Conservation (phyloP, 2,113 vertebrate genomes). For the Epinephelus fuscoguttatus region DNA sequence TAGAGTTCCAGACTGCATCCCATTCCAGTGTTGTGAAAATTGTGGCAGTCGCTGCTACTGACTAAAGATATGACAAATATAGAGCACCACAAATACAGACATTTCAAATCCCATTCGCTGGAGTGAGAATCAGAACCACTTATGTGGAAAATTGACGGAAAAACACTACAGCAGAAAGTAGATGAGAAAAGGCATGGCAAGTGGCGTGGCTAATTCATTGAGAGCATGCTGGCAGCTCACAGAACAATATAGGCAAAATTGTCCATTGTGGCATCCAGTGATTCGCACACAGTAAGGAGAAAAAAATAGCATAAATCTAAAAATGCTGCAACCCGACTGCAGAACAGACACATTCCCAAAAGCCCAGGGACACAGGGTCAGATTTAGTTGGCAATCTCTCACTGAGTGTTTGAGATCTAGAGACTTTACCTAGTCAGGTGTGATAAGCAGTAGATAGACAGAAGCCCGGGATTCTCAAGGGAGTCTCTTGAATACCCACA, state of each 20-base stretch:
- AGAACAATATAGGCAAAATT: constrained; percentile 56
- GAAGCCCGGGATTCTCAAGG: constrained; percentile 61
- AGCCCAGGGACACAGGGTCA: constrained; percentile 55
- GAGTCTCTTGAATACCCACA: constrained; percentile 72
- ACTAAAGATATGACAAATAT: constrained; percentile 67
- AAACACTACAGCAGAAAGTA: constrained; percentile 74
- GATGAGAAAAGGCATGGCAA: constrained; percentile 70
- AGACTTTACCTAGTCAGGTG: constrained; percentile 76
- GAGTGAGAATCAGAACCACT: constrained; percentile 67
- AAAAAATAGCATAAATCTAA: constrained; percentile 6
- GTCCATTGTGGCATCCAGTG: constrained; percentile 43
- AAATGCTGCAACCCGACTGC: constrained; percentile 18
- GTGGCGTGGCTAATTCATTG: constrained; percentile 76
- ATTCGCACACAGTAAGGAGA: constrained; percentile 13
- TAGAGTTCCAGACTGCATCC: constrained; percentile 37
- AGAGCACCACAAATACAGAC: constrained; percentile 55
- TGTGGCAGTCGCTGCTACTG: constrained; percentile 31
- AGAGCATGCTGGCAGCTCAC: constrained; percentile 61
- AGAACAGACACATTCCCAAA: constrained; percentile 37
- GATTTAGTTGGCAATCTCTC: constrained; percentile 55
- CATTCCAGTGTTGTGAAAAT: constrained; percentile 38
- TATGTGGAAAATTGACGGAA: constrained; percentile 80
- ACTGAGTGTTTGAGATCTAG: constrained; percentile 65
- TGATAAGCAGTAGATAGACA: constrained; percentile 74
- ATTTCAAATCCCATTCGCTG: constrained; percentile 63